Conservation (phyloP, 1,140 invertebrate species). For the Phenacoccus solenopsis region DNA sequence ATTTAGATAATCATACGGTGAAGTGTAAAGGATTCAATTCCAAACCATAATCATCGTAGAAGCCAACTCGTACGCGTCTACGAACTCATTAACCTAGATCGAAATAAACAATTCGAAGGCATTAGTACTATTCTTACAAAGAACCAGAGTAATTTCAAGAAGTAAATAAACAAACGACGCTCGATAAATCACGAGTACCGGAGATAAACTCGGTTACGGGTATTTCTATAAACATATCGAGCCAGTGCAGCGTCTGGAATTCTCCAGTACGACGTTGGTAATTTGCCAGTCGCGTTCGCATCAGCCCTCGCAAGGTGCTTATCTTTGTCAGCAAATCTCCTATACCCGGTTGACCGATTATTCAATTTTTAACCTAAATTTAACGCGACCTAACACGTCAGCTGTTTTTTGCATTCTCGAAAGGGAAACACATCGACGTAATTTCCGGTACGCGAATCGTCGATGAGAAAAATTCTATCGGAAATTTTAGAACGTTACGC, state of each 20-base stretch:
- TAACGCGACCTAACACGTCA: no score
- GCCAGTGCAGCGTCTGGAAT: neutral
- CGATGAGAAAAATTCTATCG: neutral
- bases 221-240: no score
- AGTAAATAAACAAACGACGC: neutral
- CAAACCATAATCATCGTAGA: neutral
- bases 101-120: neutral
- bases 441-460: neutral
- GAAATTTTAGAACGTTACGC: neutral
- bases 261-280: neutral
- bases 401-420: neutral
- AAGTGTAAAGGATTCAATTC: neutral
- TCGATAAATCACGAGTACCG: neutral
- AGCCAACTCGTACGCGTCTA: neutral
- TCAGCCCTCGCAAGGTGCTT: neutral
- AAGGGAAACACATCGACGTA: neutral
- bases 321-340: neutral
- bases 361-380: neutral
- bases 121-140: neutral
- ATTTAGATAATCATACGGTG: no score
- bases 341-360: slow-evolving; percentile 1
- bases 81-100: neutral
- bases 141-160: neutral
- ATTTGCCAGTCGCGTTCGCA: neutral
- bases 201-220: no score